Evolutionary conservation across 2,888 invertebrate genomes (phyloP).

Genomic region (Mycalesis mineus): DNA sequence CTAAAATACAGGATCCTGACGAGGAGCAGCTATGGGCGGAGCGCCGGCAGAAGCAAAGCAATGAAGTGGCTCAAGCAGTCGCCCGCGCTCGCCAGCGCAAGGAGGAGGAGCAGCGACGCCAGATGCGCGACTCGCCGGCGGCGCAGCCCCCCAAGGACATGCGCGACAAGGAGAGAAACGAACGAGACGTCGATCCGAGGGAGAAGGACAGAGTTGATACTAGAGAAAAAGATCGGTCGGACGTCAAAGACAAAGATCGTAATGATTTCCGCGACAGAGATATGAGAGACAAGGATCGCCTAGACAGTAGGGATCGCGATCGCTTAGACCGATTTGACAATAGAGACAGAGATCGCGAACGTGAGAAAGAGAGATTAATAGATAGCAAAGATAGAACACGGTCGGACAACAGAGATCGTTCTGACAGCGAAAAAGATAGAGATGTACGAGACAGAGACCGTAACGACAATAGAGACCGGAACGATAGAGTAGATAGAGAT

Average conservation of each 20-base stretch:
- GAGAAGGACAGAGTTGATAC: slow-evolving; percentile 48
- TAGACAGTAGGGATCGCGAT: slow-evolving; percentile 39
- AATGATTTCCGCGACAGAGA: slow-evolving; percentile 41
- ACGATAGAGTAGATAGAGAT: slow-evolving; percentile 24
- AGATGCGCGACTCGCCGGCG: slow-evolving; percentile 59
- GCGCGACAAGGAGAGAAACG: slow-evolving; percentile 45
- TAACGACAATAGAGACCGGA: slow-evolving; percentile 48
- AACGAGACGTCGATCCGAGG: slow-evolving; percentile 45
- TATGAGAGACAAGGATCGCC: slow-evolving; percentile 49
- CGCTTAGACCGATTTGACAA: slow-evolving; percentile 39
- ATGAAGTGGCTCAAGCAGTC: slow-evolving; percentile 87
- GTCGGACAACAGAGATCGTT: slow-evolving; percentile 40
- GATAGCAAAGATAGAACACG: slow-evolving; percentile 41
- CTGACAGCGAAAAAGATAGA: slow-evolving; percentile 43
- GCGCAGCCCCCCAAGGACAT: slow-evolving; percentile 46
- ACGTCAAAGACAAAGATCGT: slow-evolving; percentile 40
- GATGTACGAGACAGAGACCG: slow-evolving; percentile 55
- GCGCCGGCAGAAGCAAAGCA: slow-evolving; percentile 81
- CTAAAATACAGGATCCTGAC: slow-evolving; percentile 59
- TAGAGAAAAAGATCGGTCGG: slow-evolving; percentile 51
- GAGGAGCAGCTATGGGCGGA: slow-evolving; percentile 82
- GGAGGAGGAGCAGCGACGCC: slow-evolving; percentile 91
- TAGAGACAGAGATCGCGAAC: slow-evolving; percentile 45
- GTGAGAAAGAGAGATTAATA: slow-evolving; percentile 37
- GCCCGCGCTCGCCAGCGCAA: slow-evolving; percentile 90